Evolutionary conservation across 2,888 invertebrate genomes (phyloP).

Genomic region (Sarcophaga variegata): DNA sequence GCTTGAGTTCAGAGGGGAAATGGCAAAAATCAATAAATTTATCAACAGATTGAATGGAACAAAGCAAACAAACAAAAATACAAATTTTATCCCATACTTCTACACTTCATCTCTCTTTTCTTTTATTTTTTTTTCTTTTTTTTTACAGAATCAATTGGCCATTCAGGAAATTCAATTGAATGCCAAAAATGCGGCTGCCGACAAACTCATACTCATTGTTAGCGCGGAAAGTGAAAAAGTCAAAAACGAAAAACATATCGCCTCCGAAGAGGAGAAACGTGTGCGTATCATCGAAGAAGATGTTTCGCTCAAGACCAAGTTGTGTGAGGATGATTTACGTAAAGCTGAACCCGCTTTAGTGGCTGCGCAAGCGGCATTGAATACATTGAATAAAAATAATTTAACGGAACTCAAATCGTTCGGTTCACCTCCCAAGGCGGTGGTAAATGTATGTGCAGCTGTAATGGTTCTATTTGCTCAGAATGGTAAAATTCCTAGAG

Average conservation of each 20-base stretch:
- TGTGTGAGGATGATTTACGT: conserved; percentile 94
- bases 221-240: conserved; percentile 96
- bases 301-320: conserved; percentile 91
- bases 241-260: conserved; percentile 91
- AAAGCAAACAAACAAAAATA: background rate
- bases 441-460: conserved; percentile 93
- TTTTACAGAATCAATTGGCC: conserved; percentile 82
- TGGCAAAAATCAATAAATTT: conserved; percentile 15
- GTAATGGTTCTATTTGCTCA: conserved; percentile 92
- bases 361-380: conserved; percentile 90
- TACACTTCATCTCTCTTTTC: background rate
- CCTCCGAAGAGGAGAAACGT: conserved; percentile 93
- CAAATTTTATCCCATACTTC: background rate
- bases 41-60: background rate
- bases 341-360: conserved; percentile 96
- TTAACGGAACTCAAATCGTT: conserved; percentile 97
- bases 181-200: conserved; percentile 95
- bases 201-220: conserved; percentile 93
- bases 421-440: conserved; percentile 95
- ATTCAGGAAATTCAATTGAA: conserved; percentile 92
- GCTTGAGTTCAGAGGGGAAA: background rate
- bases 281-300: conserved; percentile 95
- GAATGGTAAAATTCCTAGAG: conserved; percentile 93
- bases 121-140: too few relatives aligned
- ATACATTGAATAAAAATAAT: conserved; percentile 97